Conservation (phyloP, 2,797 vertebrate species). For the Pangasius larnaudii region DNA sequence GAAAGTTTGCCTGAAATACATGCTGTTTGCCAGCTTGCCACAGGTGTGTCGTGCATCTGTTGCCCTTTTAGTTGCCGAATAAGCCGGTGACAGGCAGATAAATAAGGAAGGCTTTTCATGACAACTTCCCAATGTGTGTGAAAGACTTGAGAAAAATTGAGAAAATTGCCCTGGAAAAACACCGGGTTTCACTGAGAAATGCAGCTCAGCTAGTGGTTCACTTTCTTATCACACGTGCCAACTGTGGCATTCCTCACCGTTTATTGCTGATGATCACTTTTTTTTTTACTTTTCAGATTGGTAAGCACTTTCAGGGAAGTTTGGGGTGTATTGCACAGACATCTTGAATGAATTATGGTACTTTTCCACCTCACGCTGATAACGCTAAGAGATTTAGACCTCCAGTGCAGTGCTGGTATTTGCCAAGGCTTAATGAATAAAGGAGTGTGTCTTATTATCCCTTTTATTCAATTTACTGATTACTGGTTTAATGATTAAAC, state of each 20-base stretch:
- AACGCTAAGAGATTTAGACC: background rate
- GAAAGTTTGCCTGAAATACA: background rate
- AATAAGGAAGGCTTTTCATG: background rate
- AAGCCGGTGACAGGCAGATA: background rate
- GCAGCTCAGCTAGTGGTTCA: background rate
- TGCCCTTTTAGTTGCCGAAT: background rate
- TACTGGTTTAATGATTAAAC: background rate
- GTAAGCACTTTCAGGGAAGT: constrained; percentile 7
- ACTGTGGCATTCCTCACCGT: background rate
- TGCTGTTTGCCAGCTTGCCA: background rate
- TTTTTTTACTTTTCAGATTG: constrained; percentile 8
- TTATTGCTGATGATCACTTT: background rate
- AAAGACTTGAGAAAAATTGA: background rate
- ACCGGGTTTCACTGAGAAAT: background rate
- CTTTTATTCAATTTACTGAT: background rate
- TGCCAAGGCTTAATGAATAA: background rate
- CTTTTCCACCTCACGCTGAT: constrained; percentile 12
- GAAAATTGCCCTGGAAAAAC: background rate
- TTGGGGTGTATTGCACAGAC: background rate
- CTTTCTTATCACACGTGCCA: background rate
- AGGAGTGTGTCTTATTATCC: background rate
- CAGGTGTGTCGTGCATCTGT: constrained; percentile 1
- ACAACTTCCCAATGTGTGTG: background rate
- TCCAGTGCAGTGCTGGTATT: background rate
- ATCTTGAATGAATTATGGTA: background rate